Evolutionary conservation across 2,113 vertebrate genomes (phyloP).

Genomic region (Copsychus sechellarum): DNA sequence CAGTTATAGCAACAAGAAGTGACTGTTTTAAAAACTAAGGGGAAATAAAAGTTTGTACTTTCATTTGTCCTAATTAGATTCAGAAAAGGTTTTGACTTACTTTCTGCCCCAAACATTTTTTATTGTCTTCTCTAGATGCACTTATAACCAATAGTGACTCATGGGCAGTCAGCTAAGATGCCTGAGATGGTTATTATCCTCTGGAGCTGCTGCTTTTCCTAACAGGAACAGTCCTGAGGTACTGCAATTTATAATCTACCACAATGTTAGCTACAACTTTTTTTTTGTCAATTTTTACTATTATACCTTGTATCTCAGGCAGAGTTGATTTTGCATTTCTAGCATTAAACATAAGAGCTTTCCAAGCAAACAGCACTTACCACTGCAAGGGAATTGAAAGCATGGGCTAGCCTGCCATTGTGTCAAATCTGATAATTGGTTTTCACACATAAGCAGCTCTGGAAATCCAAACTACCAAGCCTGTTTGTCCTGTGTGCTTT

Average conservation of each 20-base stretch:
- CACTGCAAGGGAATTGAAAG: neutral
- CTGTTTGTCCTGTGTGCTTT: neutral
- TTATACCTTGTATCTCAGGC: neutral
- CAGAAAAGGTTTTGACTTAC: neutral
- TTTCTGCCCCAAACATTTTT: neutral
- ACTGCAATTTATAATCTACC: neutral
- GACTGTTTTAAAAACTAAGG: constrained; percentile 1
- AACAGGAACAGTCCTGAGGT: neutral
- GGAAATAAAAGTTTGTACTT: neutral
- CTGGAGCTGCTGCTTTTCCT: neutral
- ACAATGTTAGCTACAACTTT: neutral
- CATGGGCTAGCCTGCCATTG: neutral
- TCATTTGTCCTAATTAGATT: neutral
- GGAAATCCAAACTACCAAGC: neutral
- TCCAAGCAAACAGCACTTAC: neutral
- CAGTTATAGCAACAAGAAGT: neutral
- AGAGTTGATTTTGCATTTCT: neutral
- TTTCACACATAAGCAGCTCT: neutral
- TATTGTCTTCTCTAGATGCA: neutral
- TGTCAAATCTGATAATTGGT: neutral
- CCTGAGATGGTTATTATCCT: neutral
- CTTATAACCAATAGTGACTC: neutral
- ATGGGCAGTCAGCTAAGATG: neutral
- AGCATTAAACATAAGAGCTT: neutral
- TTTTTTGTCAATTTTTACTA: neutral